Conservation (phyloP, 1,140 invertebrate genomes). For the Drosophila novamexicana region DNA sequence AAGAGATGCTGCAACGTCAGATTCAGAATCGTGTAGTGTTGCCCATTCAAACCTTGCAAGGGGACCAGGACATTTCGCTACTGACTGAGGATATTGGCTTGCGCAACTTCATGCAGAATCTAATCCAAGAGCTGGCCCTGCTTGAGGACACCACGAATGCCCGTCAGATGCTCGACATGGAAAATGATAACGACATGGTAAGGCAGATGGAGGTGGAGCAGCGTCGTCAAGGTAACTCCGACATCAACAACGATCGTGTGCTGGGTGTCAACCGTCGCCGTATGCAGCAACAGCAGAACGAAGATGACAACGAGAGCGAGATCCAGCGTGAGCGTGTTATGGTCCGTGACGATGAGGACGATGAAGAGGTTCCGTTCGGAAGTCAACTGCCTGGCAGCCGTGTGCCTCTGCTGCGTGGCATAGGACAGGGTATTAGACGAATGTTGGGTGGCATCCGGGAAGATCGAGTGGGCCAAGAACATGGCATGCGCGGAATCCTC, state of each 20-base stretch:
- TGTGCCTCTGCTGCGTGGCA: constrained; percentile 43
- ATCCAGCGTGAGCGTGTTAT: constrained; percentile 42
- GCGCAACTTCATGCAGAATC: constrained; percentile 58
- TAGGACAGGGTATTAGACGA: constrained; percentile 18
- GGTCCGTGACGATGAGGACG: constrained; percentile 24
- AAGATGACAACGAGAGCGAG: constrained; percentile 6
- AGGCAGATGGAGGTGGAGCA: constrained; percentile 20
- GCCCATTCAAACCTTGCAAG: constrained; percentile 15
- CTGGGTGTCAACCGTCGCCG: constrained; percentile 49
- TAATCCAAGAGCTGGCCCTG: constrained; percentile 64
- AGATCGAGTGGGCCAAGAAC: constrained; percentile 9
- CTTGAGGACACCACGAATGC: constrained; percentile 27
- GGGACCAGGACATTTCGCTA: constrained; percentile 35
- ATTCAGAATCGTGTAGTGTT: constrained; percentile 38
- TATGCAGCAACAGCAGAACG: constrained; percentile 18
- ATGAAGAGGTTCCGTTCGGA: constrained; percentile 9
- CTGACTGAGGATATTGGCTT: constrained; percentile 73
- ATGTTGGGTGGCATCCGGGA: constrained; percentile 1
- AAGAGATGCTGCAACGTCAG: constrained; percentile 9
- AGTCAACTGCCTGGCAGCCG: constrained; percentile 9
- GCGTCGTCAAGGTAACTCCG: neutral
- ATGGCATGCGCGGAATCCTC: neutral
- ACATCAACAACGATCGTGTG: constrained; percentile 23
- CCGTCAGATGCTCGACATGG: constrained; percentile 1
- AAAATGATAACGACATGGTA: constrained; percentile 2